These are phyloP conservation scores for Mesaphorura yosii DNA, from an alignment of 1,140 invertebrate genomes.

Conservation along the genomic window DNA sequence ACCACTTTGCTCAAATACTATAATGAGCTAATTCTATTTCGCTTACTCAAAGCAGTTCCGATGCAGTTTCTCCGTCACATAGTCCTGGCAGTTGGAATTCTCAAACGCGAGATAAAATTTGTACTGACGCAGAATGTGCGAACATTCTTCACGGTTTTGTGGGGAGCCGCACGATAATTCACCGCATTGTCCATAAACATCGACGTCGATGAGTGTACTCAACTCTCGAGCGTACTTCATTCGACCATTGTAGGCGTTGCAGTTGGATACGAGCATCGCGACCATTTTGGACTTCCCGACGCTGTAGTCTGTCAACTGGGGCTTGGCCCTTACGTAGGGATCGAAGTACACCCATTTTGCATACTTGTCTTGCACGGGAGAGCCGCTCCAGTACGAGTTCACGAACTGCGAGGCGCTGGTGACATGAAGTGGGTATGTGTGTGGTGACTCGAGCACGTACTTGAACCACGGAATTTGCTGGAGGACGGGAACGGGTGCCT, in stretches of 20 bases:
- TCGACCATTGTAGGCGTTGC: constrained; percentile 4
- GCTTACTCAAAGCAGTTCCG: constrained; percentile 83
- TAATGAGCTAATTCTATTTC: too few relatives aligned
- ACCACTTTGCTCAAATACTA: too few relatives aligned
- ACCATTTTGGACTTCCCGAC: too few relatives aligned
- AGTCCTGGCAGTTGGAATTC: constrained; percentile 90
- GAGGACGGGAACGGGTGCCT: too few relatives aligned
- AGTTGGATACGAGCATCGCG: not conserved
- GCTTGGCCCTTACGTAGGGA: constrained; percentile 39
- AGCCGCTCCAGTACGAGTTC: constrained; percentile 48
- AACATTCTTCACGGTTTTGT: constrained; percentile 43
- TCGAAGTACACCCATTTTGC: constrained; percentile 84
- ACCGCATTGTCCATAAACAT: constrained; percentile 87
- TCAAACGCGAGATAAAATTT: constrained; percentile 97
- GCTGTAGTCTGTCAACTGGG: too few relatives aligned
- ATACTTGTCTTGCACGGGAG: constrained; percentile 88
- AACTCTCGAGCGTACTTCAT: constrained; percentile 38
- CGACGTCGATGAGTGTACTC: constrained; percentile 66
- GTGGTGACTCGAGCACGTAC: too few relatives aligned
- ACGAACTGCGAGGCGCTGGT: too few relatives aligned
- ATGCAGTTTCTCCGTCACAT: constrained; percentile 93
- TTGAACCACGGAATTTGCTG: too few relatives aligned
- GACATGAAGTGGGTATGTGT: too few relatives aligned
- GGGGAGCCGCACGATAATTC: constrained; percentile 51
- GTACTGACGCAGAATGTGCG: constrained; percentile 53